Evolutionary conservation across 2,113 vertebrate species (phyloP), one percentile per base, ranked within the genome.

Genomic region (Lampris incognitus): DNA sequence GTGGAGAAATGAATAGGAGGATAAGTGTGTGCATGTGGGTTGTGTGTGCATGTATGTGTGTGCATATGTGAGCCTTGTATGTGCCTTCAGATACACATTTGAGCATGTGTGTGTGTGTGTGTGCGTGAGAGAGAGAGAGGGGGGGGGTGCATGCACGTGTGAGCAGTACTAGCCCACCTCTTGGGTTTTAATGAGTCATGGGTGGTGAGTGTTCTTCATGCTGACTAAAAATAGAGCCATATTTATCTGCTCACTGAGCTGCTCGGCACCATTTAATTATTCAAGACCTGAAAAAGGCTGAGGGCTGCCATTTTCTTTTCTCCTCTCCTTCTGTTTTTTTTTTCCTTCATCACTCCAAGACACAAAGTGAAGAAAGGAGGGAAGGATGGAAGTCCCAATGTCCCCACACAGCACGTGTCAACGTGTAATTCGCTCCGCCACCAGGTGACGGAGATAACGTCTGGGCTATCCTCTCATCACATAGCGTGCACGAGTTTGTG

Each of bases 191-290:
- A 51, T 79, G 71, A 90, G 76, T 93, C 88, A 91, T 67, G 78
- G 75, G 80, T 58, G 49, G 72, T 42, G 13, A 46, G 55, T 40
- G 62, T 86, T 74, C 71, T 66, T 75, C 87, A 69, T 58, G 72
- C 44, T 37, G 65, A 55, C 88, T 91, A 91, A 90, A 91, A 91
- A 88, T 88, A 91, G 85, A 63, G 36, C 51, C 69, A 68, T 54
- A 74, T 84, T 84, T 84, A 90, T 88, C 85, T 73, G 88, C 87
- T 85, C 85, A 68, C 87, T 85, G 88, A 90, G 75, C 86, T 88
- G 87, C 88, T 89, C 84, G 76, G 75, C 72, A 58, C 66, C 78
- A 78, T 85, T 93, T 90, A 92, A 94, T 93, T 93, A 94, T 93
- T 93, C 86, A 94, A 73, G 83, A 85, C 76, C 77, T 91, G 88